Evolutionary conservation across 2,113 vertebrate genomes (phyloP).

Genomic region (Aspiorhynchus laticeps): DNA sequence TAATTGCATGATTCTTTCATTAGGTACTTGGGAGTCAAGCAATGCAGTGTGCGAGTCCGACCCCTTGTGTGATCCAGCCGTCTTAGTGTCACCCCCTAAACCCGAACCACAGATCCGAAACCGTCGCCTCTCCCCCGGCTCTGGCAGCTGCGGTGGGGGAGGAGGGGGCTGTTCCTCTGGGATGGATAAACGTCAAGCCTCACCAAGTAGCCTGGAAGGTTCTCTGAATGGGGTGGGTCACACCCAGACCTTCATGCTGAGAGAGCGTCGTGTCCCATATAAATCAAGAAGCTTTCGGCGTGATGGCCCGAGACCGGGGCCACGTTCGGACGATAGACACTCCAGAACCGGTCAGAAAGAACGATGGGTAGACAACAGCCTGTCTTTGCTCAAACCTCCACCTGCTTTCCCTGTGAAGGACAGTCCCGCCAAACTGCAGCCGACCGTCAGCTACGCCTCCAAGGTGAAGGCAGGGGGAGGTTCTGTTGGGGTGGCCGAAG

Average conservation of each 20-base stretch:
- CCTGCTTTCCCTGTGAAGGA: conserved; percentile 84
- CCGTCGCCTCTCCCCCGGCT: conserved; percentile 79
- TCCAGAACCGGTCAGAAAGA: conserved; percentile 62
- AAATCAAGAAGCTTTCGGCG: conserved; percentile 69
- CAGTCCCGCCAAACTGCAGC: conserved; percentile 84
- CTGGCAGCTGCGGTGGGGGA: conserved; percentile 73
- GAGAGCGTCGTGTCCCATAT: conserved; percentile 69
- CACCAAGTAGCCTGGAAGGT: conserved; percentile 48
- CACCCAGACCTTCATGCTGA: conserved; percentile 53
- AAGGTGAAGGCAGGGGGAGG: conserved; percentile 81
- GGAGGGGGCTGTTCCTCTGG: conserved; percentile 70
- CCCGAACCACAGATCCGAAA: conserved; percentile 82
- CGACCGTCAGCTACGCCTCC: conserved; percentile 84
- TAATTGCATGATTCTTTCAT: background rate
- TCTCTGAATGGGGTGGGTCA: conserved; percentile 56
- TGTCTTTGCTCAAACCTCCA: conserved; percentile 81
- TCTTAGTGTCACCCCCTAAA: conserved; percentile 74
- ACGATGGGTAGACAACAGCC: conserved; percentile 76
- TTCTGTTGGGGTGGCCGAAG: conserved; percentile 65
- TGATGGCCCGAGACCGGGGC: conserved; percentile 60
- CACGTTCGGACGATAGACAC: conserved; percentile 59
- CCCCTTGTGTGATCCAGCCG: conserved; percentile 73
- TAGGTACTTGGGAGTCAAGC: conserved; percentile 81
- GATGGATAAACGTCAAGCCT: conserved; percentile 64
- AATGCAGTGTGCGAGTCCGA: conserved; percentile 77